Conservation (phyloP, 2,113 vertebrate genomes). For the Dipodomys merriami region DNA sequence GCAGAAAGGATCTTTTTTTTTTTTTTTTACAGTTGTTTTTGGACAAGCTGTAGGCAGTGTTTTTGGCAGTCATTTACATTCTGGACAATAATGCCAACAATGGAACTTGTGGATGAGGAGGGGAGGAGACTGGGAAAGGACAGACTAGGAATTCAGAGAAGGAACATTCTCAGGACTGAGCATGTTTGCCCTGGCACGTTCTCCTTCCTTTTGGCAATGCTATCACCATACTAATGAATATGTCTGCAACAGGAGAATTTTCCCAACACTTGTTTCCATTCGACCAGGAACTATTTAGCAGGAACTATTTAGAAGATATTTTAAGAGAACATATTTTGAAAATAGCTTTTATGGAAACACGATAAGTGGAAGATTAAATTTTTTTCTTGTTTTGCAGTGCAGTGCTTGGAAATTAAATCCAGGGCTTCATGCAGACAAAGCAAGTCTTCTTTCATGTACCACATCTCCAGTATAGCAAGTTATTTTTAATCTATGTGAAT, state of each 20-base stretch:
- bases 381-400: background rate
- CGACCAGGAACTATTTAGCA: conserved; percentile 71
- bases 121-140: conserved; percentile 48
- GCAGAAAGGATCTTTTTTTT: conserved; percentile 1
- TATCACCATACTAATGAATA: conserved; percentile 52
- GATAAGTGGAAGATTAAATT: conserved; percentile 30
- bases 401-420: background rate
- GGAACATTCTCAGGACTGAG: conserved; percentile 69
- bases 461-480: background rate
- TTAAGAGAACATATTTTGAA: conserved; percentile 73
- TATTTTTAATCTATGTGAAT: conserved; percentile 54
- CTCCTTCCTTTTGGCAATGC: conserved; percentile 71
- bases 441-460: background rate
- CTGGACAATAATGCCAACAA: conserved; percentile 37
- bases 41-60: background rate
- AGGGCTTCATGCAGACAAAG: background rate
- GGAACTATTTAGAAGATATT: conserved; percentile 74
- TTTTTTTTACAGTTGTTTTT: background rate
- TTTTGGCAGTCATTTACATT: conserved; percentile 49
- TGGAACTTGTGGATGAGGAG: conserved; percentile 35
- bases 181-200: conserved; percentile 70
- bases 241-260: conserved; percentile 64
- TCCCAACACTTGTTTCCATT: conserved; percentile 74
- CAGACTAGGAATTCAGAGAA: conserved; percentile 58
- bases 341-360: conserved; percentile 60